Evolutionary conservation across 2,888 invertebrate genomes (phyloP), one percentile per base, ranked within the genome.

Genomic region (Drosophila ustulata): DNA sequence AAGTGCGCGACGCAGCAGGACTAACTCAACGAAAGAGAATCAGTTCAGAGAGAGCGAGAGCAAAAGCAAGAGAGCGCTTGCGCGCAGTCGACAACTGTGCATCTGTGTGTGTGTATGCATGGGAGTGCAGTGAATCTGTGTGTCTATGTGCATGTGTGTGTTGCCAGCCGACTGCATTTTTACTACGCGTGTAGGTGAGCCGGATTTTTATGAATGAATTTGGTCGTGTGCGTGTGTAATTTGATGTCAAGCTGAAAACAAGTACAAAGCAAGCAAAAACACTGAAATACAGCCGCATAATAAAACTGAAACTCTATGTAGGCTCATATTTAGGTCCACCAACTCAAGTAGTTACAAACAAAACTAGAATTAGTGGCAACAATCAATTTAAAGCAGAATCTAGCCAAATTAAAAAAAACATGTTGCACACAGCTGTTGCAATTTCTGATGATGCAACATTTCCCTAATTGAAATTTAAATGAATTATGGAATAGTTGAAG

Each of bases 161-260:
- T 51, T 46, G 68, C 13, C 26, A 55, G 59, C 58, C 47, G 66
- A 79, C 74, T 86, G 80, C 86, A 88, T 74, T 89, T 88, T 86
- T 86, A 86, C 85, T 86, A 86, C 83, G 80, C 75, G 90, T 82
- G 89, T 85, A 80, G 89, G 88, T 82, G 88, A 88, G 89, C 88
- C 86, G 80, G 89, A 86, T 83, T 85, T 85, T 85, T 89, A 88
- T 86, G 85, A 86, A 86, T 86, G 85, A 86, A 82, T 68, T 73
- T 73, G 4, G 50, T 57, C 47, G 80, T 88, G 68, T 85, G 89
- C 64, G 82, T 78, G 59, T 74, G 72, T 66, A 66, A 65, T 72
- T 57, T 58, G 69, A 76, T 66, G 49, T 80, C 55, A 67, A 53
- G 52, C 46, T 39, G 58, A 43, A 67, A 70, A 66, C 65, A 47